Evolutionary conservation across 2,797 vertebrate species (phyloP).

Genomic region (Schizopygopsis malacanthus): DNA sequence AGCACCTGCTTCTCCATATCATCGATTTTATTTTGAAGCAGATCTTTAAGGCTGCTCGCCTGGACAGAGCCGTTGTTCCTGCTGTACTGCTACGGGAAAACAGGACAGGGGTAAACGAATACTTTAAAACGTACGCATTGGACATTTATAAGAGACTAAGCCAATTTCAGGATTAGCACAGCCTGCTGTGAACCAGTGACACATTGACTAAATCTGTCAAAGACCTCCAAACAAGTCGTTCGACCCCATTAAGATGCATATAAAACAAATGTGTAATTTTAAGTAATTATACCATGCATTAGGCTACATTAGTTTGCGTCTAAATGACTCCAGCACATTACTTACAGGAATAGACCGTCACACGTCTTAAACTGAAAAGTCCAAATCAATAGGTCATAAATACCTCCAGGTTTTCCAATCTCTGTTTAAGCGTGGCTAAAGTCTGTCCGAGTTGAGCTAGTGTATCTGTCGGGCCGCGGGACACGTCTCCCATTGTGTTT

Average conservation of each 20-base stretch:
- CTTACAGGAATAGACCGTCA: neutral
- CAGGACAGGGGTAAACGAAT: conserved; percentile 51
- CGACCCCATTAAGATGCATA: neutral
- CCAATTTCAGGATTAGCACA: conserved; percentile 52
- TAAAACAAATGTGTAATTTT: neutral
- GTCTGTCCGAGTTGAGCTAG: conserved; percentile 94
- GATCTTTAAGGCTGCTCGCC: conserved; percentile 91
- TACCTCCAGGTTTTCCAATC: conserved; percentile 96
- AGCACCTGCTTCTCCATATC: conserved; percentile 97
- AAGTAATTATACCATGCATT: neutral
- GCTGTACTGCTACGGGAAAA: conserved; percentile 88
- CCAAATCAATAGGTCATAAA: conserved; percentile 46
- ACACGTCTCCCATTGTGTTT: conserved; percentile 95
- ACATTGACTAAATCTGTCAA: conserved; percentile 44
- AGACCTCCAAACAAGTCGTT: neutral
- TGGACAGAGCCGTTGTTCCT: conserved; percentile 89
- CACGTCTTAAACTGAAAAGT: neutral
- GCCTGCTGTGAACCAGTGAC: neutral
- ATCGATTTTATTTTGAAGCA: conserved; percentile 95
- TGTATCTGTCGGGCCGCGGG: conserved; percentile 88
- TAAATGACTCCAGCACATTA: neutral
- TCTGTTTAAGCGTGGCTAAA: conserved; percentile 92
- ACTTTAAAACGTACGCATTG: conserved; percentile 34
- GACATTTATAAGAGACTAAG: conserved; percentile 34
- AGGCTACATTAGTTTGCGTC: neutral